Evolutionary conservation across 2,113 vertebrate genomes (phyloP).

Genomic region (Pygathrix nemaeus): DNA sequence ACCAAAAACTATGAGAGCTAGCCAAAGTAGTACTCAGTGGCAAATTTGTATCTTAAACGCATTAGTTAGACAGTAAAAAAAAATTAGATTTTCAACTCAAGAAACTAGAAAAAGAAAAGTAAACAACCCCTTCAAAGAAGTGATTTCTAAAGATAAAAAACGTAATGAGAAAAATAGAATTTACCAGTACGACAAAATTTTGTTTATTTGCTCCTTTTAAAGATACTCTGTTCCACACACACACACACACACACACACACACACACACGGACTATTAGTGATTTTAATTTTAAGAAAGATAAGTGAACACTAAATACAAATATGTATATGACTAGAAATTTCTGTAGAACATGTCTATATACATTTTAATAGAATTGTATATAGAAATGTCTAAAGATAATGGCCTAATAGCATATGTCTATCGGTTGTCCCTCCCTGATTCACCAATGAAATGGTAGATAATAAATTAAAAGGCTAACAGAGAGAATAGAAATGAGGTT

Average conservation of each 20-base stretch:
- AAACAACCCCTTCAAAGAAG: background rate
- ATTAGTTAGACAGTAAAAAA: background rate
- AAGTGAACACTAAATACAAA: background rate
- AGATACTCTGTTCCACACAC: background rate
- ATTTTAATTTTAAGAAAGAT: background rate
- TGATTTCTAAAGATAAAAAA: background rate
- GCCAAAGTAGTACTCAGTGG: background rate
- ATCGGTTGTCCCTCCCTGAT: background rate
- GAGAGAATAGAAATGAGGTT: background rate
- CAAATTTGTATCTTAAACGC: background rate
- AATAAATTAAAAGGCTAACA: background rate
- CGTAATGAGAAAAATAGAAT: background rate
- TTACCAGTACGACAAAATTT: background rate
- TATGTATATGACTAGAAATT: background rate
- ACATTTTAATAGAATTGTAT: too few species aligned
- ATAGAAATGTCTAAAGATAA: background rate
- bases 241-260: background rate
- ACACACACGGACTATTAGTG: background rate
- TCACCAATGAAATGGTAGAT: background rate
- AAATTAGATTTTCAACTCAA: background rate
- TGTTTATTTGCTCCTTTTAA: background rate
- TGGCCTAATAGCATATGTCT: background rate
- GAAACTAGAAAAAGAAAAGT: background rate
- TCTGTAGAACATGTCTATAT: too few species aligned
- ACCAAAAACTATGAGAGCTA: background rate